Percentiles rank a stretch among this genome's conserved stretches.
Conservation (phyloP, 1,140 invertebrate genomes). For the Eueides isabella region DNA sequence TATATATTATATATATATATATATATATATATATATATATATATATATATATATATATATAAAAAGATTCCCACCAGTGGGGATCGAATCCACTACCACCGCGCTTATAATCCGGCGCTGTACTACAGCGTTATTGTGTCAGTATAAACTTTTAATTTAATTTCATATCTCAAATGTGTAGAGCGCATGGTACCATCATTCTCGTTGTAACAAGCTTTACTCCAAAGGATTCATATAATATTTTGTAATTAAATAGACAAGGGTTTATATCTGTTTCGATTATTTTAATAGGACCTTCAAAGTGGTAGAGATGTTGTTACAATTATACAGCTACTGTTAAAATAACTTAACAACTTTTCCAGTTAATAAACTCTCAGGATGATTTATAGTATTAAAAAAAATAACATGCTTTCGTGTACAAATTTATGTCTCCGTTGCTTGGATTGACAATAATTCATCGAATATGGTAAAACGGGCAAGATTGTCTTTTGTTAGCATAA, state of each 20-base stretch:
- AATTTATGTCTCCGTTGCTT: no score
- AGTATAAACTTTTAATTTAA: no score
- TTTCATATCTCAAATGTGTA: neutral
- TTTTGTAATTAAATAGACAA: slow-evolving; percentile 1
- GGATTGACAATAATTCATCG: no score
- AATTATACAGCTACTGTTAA: slow-evolving; percentile 6
- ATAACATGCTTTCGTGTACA: neutral
- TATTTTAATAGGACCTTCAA: neutral
- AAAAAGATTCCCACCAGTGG: no score
- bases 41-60: no score
- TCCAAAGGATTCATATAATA: neutral
- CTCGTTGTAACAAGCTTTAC: neutral
- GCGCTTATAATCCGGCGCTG: no score
- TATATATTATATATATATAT: no score
- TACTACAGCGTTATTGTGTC: no score
- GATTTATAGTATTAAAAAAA: neutral
- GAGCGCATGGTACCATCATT: neutral
- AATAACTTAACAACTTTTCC: neutral
- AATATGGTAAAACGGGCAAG: no score
- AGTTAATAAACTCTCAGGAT: neutral
- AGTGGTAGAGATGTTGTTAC: neutral
- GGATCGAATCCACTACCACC: no score
- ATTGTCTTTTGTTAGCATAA: no score
- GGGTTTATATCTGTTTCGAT: slow-evolving; percentile 11
- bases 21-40: no score